phyloP scores from a whole-genome alignment of 2,888 invertebrate genomes.

The Caenorhabditis virilis region DNA sequence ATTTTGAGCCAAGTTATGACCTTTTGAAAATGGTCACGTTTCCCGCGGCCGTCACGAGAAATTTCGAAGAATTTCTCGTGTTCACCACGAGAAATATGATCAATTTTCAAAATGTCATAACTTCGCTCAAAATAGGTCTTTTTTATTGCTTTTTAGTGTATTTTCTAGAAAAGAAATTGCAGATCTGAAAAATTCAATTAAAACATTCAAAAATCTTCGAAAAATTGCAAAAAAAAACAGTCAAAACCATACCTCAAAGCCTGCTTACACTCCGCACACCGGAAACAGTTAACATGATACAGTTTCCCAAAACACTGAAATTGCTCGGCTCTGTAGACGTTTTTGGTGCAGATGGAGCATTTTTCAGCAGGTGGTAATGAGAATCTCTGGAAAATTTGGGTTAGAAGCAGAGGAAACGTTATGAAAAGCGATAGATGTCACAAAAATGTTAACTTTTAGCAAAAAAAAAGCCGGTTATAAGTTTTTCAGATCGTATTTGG shows the following conservation, averaged over 20 bases:
- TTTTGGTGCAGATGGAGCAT: slow-evolving; percentile 46
- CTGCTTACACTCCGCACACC: slow-evolving; percentile 52
- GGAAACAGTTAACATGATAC: slow-evolving; percentile 56
- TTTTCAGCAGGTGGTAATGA: slow-evolving; percentile 42
- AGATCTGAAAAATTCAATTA: neutral
- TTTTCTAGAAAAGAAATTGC: neutral
- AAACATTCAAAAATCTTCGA: neutral
- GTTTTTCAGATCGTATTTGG: neutral
- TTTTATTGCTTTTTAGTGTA: too few relatives aligned
- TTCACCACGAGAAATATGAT: neutral
- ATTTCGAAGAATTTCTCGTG: neutral
- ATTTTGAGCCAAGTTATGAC: too few relatives aligned
- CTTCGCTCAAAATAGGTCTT: neutral
- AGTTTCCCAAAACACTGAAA: slow-evolving; percentile 53
- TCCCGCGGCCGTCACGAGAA: too few relatives aligned
- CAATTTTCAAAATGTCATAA: neutral
- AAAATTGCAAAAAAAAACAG: neutral
- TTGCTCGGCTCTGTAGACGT: slow-evolving; percentile 56
- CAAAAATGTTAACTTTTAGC: too few relatives aligned
- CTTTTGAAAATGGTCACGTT: too few relatives aligned
- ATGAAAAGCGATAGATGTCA: too few relatives aligned
- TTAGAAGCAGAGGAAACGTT: slow-evolving; percentile 4
- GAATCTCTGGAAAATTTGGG: slow-evolving; percentile 44
- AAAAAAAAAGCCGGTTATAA: neutral
- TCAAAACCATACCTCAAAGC: slow-evolving; percentile 43